Evolutionary conservation across 2,888 invertebrate genomes (phyloP).

Genomic region (Peribatodes rhomboidaria): DNA sequence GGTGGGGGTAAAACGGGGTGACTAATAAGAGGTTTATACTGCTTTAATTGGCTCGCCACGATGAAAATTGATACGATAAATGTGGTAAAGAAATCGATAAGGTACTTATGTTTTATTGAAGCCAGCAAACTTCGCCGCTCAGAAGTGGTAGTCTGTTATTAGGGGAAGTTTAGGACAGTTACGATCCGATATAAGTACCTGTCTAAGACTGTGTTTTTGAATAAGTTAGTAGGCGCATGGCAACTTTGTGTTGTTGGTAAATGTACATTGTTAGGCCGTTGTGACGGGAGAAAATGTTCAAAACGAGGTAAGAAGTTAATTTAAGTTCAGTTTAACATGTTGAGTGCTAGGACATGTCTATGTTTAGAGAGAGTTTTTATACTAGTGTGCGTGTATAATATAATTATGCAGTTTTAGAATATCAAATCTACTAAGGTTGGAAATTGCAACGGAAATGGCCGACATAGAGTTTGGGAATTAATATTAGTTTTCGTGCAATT

Average conservation of each 20-base stretch:
- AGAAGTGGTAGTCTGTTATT: slow-evolving; percentile 27
- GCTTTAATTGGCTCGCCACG: slow-evolving; percentile 80
- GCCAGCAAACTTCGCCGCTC: slow-evolving; percentile 42
- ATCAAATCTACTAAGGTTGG: too few relatives aligned
- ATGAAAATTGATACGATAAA: slow-evolving; percentile 72
- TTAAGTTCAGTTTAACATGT: too few relatives aligned
- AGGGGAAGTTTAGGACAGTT: slow-evolving; percentile 32
- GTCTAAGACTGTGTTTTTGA: slow-evolving; percentile 25
- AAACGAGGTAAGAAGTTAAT: too few relatives aligned
- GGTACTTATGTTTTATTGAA: slow-evolving; percentile 70
- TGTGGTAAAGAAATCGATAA: slow-evolving; percentile 67
- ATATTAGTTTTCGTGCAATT: too few relatives aligned
- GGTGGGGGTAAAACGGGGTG: slow-evolving; percentile 69
- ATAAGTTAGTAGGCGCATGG: slow-evolving; percentile 26
- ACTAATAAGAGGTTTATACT: slow-evolving; percentile 81
- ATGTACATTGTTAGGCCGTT: neutral
- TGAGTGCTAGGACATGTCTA: too few relatives aligned
- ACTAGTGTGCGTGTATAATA: too few relatives aligned
- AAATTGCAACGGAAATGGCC: too few relatives aligned
- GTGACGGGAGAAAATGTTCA: too few relatives aligned
- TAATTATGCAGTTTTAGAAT: too few relatives aligned
- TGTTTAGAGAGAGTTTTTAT: too few relatives aligned
- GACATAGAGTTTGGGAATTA: too few relatives aligned
- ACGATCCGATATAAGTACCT: slow-evolving; percentile 15
- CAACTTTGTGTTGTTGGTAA: slow-evolving; percentile 11